Percentiles rank a stretch among this genome's conserved stretches.
Conservation (phyloP, 2,113 vertebrate species). For the Pollachius pollachius region DNA sequence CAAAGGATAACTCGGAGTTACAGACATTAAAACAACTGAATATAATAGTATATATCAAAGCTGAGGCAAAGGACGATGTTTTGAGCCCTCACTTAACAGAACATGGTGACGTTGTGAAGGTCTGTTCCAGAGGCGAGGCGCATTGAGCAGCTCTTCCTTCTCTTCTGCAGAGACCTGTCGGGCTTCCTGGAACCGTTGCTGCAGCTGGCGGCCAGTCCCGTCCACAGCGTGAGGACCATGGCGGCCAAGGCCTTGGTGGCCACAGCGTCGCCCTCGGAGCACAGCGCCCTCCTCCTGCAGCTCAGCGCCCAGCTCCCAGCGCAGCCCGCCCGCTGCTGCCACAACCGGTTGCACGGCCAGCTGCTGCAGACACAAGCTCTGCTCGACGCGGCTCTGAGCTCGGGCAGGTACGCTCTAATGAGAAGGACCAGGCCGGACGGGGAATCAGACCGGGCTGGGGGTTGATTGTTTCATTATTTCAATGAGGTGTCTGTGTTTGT, state of each 20-base stretch:
- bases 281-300: constrained; percentile 62
- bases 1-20: too few relatives aligned
- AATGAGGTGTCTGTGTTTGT: not conserved
- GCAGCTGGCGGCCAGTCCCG: constrained; percentile 77
- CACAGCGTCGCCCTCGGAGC: constrained; percentile 62
- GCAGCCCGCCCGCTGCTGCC: constrained; percentile 36
- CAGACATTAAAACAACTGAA: too few relatives aligned
- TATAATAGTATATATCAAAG: too few relatives aligned
- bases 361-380: constrained; percentile 79
- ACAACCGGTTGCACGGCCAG: constrained; percentile 81
- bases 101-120: too few relatives aligned
- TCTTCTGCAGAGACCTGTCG: constrained; percentile 61
- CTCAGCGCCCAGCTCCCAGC: constrained; percentile 62
- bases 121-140: too few relatives aligned
- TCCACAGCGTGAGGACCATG: constrained; percentile 81
- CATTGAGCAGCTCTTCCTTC: not conserved
- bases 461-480: not conserved
- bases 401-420: constrained; percentile 58
- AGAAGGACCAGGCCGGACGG: constrained; percentile 1
- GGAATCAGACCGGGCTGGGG: not conserved
- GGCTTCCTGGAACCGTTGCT: constrained; percentile 76
- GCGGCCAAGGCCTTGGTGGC: constrained; percentile 82
- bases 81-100: too few relatives aligned
- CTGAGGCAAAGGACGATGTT: too few relatives aligned
- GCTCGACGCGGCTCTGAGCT: constrained; percentile 37